Evolutionary conservation across 2,888 invertebrate genomes (phyloP).

Genomic region (Drosophila lutescens): DNA sequence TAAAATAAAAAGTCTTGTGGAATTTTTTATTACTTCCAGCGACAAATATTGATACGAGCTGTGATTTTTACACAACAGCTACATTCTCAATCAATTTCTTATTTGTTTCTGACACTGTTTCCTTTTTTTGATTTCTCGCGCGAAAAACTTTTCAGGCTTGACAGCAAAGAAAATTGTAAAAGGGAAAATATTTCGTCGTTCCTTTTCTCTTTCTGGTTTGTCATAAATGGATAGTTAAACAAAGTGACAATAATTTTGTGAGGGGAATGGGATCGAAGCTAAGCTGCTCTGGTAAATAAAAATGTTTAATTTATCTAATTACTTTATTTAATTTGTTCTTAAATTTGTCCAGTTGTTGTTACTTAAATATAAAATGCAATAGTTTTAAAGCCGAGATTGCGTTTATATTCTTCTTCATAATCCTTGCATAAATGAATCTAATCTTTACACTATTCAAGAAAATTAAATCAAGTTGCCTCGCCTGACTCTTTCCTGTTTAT

Average conservation of each 20-base stretch:
- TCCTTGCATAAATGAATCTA: too few relatives aligned
- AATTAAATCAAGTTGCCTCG: neutral
- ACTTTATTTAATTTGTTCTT: too few relatives aligned
- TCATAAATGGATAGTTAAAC: constrained; percentile 18
- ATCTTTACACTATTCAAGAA: neutral
- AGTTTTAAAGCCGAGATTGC: too few relatives aligned
- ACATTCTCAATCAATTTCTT: constrained; percentile 2
- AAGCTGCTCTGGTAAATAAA: neutral
- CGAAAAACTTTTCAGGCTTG: constrained; percentile 37
- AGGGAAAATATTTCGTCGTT: constrained; percentile 1
- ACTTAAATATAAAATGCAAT: too few relatives aligned
- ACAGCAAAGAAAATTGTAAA: constrained; percentile 11
- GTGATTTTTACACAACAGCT: constrained; percentile 49
- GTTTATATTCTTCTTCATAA: too few relatives aligned
- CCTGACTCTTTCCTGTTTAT: neutral
- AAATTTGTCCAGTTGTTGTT: too few relatives aligned
- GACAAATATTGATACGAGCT: constrained; percentile 9
- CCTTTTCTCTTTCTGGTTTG: neutral
- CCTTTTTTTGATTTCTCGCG: constrained; percentile 14
- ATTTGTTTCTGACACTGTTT: constrained; percentile 8
- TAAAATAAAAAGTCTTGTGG: constrained; percentile 12
- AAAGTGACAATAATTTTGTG: constrained; percentile 5
- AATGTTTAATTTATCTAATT: neutral
- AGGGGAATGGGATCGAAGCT: constrained; percentile 1
- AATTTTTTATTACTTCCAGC: constrained; percentile 27